Percentiles rank a stretch among this genome's conserved stretches.
phyloP scores from a whole-genome alignment of 2,113 vertebrate genomes.

The Ardeotis arabs region DNA sequence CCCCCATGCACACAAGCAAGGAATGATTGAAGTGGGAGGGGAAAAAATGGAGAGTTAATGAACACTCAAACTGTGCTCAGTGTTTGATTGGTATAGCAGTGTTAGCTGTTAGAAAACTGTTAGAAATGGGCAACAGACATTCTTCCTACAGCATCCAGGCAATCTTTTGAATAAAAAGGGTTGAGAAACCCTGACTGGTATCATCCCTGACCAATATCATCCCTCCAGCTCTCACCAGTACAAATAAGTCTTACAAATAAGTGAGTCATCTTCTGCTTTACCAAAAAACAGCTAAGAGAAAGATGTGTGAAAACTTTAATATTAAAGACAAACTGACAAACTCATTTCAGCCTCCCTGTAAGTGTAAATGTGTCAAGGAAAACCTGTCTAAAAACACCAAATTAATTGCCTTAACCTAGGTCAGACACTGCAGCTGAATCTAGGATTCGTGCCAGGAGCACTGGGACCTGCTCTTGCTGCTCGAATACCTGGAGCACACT shows the following conservation, averaged over 20 bases:
- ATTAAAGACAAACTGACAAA: background rate
- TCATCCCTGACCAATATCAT: background rate
- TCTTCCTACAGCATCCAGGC: background rate
- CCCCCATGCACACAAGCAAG: background rate
- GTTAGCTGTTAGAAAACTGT: background rate
- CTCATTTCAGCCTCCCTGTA: background rate
- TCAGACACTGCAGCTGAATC: background rate
- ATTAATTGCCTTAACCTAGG: background rate
- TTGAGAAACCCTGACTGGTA: background rate
- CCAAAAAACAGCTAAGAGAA: background rate
- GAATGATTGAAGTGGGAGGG: background rate
- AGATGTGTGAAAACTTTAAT: background rate
- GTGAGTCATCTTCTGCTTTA: background rate
- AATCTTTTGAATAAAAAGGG: background rate
- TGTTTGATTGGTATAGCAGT: background rate
- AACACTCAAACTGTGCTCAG: background rate
- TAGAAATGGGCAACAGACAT: background rate
- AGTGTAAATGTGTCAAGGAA: background rate
- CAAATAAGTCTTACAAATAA: accelerated
- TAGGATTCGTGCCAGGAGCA: background rate
- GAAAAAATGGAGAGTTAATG: background rate
- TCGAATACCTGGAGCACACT: background rate
- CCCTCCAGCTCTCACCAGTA: background rate
- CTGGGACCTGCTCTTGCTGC: background rate
- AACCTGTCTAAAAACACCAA: background rate